phyloP scores from a whole-genome alignment of 1,140 invertebrate genomes.

The Prorops nasuta region DNA sequence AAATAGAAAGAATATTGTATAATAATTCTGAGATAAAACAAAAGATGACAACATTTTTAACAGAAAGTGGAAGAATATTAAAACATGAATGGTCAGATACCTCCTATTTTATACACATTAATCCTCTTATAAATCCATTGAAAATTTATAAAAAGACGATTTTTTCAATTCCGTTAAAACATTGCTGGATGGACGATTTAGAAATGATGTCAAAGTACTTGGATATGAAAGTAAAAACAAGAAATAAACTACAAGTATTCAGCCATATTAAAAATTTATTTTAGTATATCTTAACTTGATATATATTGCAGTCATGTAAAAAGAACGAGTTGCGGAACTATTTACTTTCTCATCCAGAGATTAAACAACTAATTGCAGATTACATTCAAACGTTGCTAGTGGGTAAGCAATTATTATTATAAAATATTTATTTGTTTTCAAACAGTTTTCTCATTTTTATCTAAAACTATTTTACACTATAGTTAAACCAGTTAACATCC shows the following conservation, averaged over 20 bases:
- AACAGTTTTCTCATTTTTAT: neutral
- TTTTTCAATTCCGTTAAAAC: constrained; percentile 10
- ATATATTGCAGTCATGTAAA: constrained; percentile 38
- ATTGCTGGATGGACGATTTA: constrained; percentile 56
- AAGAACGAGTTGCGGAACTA: constrained; percentile 55
- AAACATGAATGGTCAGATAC: constrained; percentile 28
- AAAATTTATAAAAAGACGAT: neutral
- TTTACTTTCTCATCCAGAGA: constrained; percentile 57
- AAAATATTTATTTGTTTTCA: neutral
- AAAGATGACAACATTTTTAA: constrained; percentile 29
- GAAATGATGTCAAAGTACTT: constrained; percentile 62
- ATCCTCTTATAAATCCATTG: constrained; percentile 22
- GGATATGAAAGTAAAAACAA: constrained; percentile 58
- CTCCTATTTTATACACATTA: constrained; percentile 32
- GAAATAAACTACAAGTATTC: constrained; percentile 9
- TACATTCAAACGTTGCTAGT: constrained; percentile 61
- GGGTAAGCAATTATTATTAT: constrained; percentile 25
- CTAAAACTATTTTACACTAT: constrained; percentile 13
- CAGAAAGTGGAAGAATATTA: constrained; percentile 31
- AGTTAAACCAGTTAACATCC: constrained; percentile 60
- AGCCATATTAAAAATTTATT: neutral
- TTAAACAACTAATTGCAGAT: constrained; percentile 60
- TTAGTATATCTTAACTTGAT: neutral
- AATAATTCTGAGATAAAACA: constrained; percentile 13
- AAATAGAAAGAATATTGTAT: constrained; percentile 27